phyloP scores from a whole-genome alignment of 2,797 vertebrate genomes.

The Falco rusticolus region DNA sequence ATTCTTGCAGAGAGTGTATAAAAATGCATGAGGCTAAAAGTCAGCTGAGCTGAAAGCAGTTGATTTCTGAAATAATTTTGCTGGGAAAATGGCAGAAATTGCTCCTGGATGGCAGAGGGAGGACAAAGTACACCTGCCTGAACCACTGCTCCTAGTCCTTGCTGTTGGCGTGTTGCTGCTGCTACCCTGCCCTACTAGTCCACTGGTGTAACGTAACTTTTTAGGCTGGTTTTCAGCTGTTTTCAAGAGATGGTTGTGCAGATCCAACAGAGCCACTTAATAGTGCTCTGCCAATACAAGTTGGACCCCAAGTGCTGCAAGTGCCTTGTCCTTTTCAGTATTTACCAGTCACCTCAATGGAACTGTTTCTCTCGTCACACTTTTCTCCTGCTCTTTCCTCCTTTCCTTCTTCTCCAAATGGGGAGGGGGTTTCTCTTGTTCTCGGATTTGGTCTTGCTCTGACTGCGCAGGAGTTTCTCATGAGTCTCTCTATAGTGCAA shows the following conservation, averaged over 20 bases:
- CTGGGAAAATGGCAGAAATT: neutral
- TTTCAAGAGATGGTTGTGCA: neutral
- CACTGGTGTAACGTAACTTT: neutral
- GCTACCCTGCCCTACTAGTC: neutral
- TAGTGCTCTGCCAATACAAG: neutral
- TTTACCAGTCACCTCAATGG: neutral
- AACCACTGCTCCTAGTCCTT: neutral
- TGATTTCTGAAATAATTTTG: conserved; percentile 38
- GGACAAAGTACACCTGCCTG: neutral
- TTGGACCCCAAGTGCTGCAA: neutral
- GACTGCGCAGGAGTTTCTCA: neutral
- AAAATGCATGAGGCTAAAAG: conserved; percentile 70
- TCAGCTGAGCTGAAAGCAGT: conserved; percentile 48
- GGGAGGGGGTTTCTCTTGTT: neutral
- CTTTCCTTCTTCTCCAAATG: neutral
- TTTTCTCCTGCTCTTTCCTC: neutral
- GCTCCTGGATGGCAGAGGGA: neutral
- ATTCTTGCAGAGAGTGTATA: conserved; percentile 56
- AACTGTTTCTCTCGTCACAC: neutral
- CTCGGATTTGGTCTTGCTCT: neutral
- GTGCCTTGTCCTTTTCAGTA: neutral
- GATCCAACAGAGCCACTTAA: neutral
- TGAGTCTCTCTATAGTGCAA: neutral
- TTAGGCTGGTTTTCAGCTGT: neutral
- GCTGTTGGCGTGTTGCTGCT: neutral